These are phyloP conservation scores for Drosophila yooni DNA, from an alignment of 2,888 invertebrate genomes.

Conservation along the genomic window DNA sequence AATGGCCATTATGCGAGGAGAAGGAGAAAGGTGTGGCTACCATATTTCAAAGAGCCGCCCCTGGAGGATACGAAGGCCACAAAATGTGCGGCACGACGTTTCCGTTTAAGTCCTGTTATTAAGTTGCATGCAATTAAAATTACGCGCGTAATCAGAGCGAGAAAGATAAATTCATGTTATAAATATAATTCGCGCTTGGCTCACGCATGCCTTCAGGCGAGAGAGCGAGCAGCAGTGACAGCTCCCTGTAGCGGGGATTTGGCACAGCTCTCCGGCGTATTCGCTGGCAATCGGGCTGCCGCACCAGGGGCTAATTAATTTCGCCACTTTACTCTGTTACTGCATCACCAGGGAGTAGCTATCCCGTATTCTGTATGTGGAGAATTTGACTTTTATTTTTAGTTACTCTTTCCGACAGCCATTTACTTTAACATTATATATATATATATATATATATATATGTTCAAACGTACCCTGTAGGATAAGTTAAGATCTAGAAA, in stretches of 20 bases:
- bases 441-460: conserved; percentile 1
- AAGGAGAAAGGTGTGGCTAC: conserved; percentile 52
- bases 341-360: conserved; percentile 64
- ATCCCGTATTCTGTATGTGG: conserved; percentile 40
- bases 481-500: neutral
- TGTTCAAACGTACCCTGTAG: conserved; percentile 7
- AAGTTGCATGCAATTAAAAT: conserved; percentile 81
- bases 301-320: conserved; percentile 80
- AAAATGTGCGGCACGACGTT: conserved; percentile 26
- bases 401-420: conserved; percentile 8
- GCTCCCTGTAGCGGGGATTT: conserved; percentile 32
- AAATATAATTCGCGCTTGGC: conserved; percentile 73
- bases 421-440: conserved; percentile 31
- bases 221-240: conserved; percentile 2
- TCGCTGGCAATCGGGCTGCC: conserved; percentile 73
- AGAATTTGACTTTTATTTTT: conserved; percentile 41
- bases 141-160: conserved; percentile 80
- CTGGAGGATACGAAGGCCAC: conserved; percentile 11
- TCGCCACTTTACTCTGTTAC: conserved; percentile 74
- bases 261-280: conserved; percentile 53
- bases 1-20: conserved; percentile 16
- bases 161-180: conserved; percentile 77
- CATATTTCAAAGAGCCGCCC: conserved; percentile 31
- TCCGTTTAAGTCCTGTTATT: conserved; percentile 65
- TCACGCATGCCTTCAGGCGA: conserved; percentile 40